A percentile compares a stretch with the other conserved stretches of the same genome.
These are phyloP conservation scores for Batillaria attramentaria DNA, from an alignment of 1,140 invertebrate species.

Conservation along the genomic window DNA sequence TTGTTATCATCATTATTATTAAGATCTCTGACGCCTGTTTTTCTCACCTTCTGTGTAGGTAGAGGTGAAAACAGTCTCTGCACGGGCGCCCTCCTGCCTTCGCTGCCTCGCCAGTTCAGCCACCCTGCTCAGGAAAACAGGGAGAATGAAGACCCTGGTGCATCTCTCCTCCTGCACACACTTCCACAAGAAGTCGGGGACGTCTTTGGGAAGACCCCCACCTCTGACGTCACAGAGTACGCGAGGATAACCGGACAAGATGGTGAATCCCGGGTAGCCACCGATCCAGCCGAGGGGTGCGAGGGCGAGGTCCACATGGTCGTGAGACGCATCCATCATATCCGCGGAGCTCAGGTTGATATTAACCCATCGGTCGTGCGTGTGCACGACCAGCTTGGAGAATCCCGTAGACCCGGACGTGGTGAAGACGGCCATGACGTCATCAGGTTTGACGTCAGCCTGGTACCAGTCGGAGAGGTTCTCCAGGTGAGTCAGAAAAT, in stretches of 20 bases:
- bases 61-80: too few relatives aligned
- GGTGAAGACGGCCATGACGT: slow-evolving; percentile 11
- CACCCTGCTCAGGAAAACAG: not conserved
- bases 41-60: not conserved
- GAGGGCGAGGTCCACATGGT: not conserved
- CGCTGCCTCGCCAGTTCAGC: not conserved
- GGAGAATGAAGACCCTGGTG: not conserved
- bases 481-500: slow-evolving; percentile 9
- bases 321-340: too few relatives aligned
- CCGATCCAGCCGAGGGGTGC: slow-evolving; percentile 20
- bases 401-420: slow-evolving; percentile 22
- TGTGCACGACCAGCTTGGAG: slow-evolving; percentile 18
- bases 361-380: not conserved
- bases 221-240: slow-evolving; percentile 10
- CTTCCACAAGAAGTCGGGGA: not conserved
- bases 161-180: slow-evolving; percentile 12
- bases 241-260: not conserved
- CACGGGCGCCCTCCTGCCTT: too few relatives aligned
- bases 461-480: not conserved
- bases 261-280: not conserved
- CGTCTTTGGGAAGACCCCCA: slow-evolving; percentile 1
- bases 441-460: not conserved
- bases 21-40: too few relatives aligned
- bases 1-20: too few relatives aligned
- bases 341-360: not conserved